Conservation (phyloP, 2,888 invertebrate species). For the Dynastes maya region DNA sequence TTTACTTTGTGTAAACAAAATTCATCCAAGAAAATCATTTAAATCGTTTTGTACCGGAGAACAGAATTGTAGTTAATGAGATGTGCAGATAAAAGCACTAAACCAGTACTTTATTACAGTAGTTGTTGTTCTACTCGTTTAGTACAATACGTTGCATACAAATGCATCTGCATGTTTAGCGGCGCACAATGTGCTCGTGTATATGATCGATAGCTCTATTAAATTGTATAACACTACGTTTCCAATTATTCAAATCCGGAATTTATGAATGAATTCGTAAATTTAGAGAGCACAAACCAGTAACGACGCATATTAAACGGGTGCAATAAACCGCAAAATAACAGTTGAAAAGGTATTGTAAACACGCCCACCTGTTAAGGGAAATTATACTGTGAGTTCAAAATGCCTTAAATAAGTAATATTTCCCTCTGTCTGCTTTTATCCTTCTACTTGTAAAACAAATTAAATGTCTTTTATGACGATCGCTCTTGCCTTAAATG, state of each 20-base stretch:
- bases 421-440: slow-evolving; percentile 26
- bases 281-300: slow-evolving; percentile 35
- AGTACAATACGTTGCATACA: slow-evolving; percentile 7
- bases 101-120: background rate
- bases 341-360: slow-evolving; percentile 45
- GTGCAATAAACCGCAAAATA: slow-evolving; percentile 46
- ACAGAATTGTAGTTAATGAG: background rate
- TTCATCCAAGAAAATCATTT: too few species aligned
- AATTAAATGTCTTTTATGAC: slow-evolving; percentile 20
- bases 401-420: slow-evolving; percentile 41
- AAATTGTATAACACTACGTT: slow-evolving; percentile 44
- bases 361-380: slow-evolving; percentile 46
- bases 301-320: slow-evolving; percentile 42
- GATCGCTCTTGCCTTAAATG: slow-evolving; percentile 1
- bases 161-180: slow-evolving; percentile 18
- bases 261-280: slow-evolving; percentile 43
- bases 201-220: slow-evolving; percentile 42
- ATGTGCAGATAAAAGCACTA: slow-evolving; percentile 1
- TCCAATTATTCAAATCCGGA: slow-evolving; percentile 45
- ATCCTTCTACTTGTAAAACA: slow-evolving; percentile 23
- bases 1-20: too few species aligned
- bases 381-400: slow-evolving; percentile 44
- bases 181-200: background rate
- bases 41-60: background rate
- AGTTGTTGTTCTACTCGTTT: background rate